Base-by-base conservation (phyloP, 2,113 vertebrate genomes). In the Dicrurus megarhynchus region DNA sequence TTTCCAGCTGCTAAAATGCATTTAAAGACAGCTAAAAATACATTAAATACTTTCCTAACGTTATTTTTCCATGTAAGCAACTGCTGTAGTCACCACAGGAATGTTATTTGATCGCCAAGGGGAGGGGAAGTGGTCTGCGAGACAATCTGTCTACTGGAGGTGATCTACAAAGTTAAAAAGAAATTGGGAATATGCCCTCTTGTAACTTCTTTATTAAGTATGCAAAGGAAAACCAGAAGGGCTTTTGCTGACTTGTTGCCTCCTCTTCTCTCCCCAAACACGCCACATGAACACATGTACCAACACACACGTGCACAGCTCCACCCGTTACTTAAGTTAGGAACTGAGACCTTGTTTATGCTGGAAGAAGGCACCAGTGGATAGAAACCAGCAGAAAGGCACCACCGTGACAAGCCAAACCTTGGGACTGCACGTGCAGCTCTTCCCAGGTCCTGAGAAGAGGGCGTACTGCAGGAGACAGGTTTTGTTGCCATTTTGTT, bases 61-160 rank as follows among this genome's bases (percentile, higher is more conserved):
- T 92, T 96, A 92, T 90, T 97, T 97, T 97, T 97, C 97, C 96
- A 94, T 95, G 96, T 96, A 96, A 97, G 96, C 95, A 97, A 97
- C 94, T 96, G 94, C 92, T 93, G 84, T 90, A 95, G 94, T 89
- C 85, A 93, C 96, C 97, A 93, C 93, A 96, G 96, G 96, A 96
- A 97, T 96, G 95, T 91, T 93, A 95, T 87, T 92, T 89, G 93
- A 96, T 95, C 67, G 50, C 96, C 86, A 95, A 89, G 73, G 69
- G 96, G 92, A 95, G 93, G 96, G 86, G 90, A 96, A 96, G 90
- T 93, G 90, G 93, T 96, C 80, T 73, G 87, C 1, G 5, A 95
- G 83, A 93, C 90, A 96, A 96, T 96, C 88, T 89, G 87, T 74
- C 90, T 95, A 73, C 80, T 87, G 83, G 80, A 96, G 92, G 88